Conservation (phyloP, 1,140 invertebrate species). For the Penaeus indicus region DNA sequence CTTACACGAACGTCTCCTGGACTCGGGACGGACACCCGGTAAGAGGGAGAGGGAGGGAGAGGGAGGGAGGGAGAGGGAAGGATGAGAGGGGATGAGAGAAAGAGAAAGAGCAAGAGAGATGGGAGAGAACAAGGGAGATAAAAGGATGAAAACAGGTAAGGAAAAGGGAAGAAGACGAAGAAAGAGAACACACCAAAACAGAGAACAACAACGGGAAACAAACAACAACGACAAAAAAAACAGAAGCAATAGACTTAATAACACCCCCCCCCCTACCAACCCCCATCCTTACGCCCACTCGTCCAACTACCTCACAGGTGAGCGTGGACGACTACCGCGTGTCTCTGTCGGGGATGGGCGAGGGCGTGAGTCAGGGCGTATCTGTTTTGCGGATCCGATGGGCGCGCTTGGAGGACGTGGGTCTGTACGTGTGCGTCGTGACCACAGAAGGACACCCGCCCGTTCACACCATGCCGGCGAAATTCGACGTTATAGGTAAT, state of each 20-base stretch:
- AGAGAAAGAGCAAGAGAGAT: background rate
- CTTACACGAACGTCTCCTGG: constrained; percentile 43
- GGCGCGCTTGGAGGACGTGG: constrained; percentile 76
- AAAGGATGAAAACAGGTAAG: background rate
- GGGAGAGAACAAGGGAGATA: background rate
- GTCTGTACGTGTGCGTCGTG: constrained; percentile 79
- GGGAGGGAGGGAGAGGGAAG: background rate
- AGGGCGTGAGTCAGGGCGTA: constrained; percentile 52
- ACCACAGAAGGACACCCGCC: constrained; percentile 77
- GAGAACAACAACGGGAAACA: no score
- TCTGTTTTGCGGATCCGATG: constrained; percentile 74
- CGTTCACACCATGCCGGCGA: constrained; percentile 75
- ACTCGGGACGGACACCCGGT: background rate
- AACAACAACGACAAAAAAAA: background rate
- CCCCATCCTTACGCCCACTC: background rate
- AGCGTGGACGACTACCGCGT: constrained; percentile 56
- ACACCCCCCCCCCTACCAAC: background rate
- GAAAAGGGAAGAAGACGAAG: background rate
- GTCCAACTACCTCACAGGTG: constrained; percentile 1
- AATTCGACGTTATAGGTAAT: constrained; percentile 77
- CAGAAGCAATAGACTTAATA: background rate
- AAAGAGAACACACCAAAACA: background rate
- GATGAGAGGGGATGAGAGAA: background rate
- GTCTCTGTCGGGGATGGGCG: constrained; percentile 48
- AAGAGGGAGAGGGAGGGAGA: constrained; percentile 39